Evolutionary conservation across 2,888 invertebrate genomes (phyloP).

Genomic region (Aphidoletes aphidimyza): DNA sequence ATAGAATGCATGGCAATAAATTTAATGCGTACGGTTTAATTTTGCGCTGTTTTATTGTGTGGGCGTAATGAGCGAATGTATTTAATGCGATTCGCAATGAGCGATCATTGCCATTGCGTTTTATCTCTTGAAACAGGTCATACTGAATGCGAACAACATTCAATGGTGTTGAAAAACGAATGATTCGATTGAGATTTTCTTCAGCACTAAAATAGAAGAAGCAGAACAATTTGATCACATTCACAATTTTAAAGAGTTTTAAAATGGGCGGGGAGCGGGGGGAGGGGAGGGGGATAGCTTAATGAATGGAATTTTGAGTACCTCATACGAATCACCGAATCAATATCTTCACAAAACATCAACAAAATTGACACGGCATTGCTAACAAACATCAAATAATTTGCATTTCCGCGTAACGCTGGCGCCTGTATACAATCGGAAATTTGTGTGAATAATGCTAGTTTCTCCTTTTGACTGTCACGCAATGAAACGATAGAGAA

Average conservation of each 20-base stretch:
- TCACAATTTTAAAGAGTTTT: not conserved
- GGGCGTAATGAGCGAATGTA: conserved; percentile 80
- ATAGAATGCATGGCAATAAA: conserved; percentile 78
- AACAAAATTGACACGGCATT: conserved; percentile 78
- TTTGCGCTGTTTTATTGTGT: conserved; percentile 80
- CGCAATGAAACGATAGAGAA: conserved; percentile 9
- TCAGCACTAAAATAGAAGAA: conserved; percentile 70
- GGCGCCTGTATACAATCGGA: conserved; percentile 74
- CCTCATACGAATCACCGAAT: conserved; percentile 79
- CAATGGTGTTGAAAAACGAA: conserved; percentile 75
- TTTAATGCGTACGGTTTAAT: conserved; percentile 82
- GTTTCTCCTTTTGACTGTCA: conserved; percentile 79
- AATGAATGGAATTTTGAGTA: no score
- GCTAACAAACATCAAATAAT: conserved; percentile 74
- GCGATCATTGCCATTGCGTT: conserved; percentile 75
- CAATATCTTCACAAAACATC: conserved; percentile 78
- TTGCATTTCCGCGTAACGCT: conserved; percentile 67
- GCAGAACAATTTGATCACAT: not conserved
- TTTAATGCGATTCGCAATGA: conserved; percentile 80
- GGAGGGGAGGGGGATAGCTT: no score
- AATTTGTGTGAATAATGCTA: conserved; percentile 76
- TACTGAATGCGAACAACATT: conserved; percentile 79
- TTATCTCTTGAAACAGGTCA: conserved; percentile 84
- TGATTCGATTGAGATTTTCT: conserved; percentile 82
- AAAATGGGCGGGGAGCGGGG: no score